These are phyloP conservation scores for Acleris literana DNA, from an alignment of 2,888 invertebrate genomes.

Conservation along the genomic window DNA sequence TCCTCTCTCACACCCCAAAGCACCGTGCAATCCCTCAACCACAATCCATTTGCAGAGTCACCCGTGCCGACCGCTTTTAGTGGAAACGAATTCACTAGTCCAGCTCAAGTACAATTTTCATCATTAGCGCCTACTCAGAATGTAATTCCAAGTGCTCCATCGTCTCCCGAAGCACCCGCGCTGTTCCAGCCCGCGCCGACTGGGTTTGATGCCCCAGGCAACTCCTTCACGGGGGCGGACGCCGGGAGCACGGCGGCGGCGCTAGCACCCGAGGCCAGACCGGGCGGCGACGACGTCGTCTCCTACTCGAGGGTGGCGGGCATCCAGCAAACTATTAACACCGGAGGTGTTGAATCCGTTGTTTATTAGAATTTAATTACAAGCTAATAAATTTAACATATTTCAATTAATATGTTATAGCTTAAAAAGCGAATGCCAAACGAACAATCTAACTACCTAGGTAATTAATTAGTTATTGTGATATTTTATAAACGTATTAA, in stretches of 20 bases:
- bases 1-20: conserved; percentile 55
- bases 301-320: conserved; percentile 69
- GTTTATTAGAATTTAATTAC: conserved; percentile 53
- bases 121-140: conserved; percentile 51
- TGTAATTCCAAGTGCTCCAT: conserved; percentile 47
- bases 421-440: no score
- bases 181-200: conserved; percentile 47
- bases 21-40: conserved; percentile 50
- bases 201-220: conserved; percentile 56
- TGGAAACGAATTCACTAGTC: conserved; percentile 56
- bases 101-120: conserved; percentile 53
- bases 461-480: no score
- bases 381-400: no score
- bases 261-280: conserved; percentile 50
- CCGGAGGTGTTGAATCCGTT: conserved; percentile 66
- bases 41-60: conserved; percentile 58
- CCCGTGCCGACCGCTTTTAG: conserved; percentile 55
- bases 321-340: conserved; percentile 66
- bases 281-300: conserved; percentile 54
- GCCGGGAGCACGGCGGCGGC: conserved; percentile 48
- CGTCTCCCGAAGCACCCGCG: conserved; percentile 54
- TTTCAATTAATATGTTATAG: no score
- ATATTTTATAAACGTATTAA: no score
- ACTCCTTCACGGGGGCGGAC: conserved; percentile 55
- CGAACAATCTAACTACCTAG: no score